Base-by-base conservation (phyloP, 2,888 invertebrate genomes). In the Trissolcus brochymenae region DNA sequence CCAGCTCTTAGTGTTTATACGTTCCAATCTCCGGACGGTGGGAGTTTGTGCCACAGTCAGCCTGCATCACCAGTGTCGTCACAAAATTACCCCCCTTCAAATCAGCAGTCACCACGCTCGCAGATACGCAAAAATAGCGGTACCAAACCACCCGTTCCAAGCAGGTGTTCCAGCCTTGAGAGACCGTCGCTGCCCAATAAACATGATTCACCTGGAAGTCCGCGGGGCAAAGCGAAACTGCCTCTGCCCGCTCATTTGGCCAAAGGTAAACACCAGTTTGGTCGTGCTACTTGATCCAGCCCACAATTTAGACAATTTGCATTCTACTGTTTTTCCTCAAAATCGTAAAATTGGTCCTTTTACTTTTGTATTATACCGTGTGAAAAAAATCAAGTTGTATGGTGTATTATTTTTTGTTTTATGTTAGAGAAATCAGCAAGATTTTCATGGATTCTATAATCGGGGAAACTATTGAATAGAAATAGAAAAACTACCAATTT, bases 1-100 rank as follows among this genome's bases (percentile, higher is more conserved):
- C 94, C 97, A 14, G 94, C 96, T 0, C 91, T 98, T 40, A 95
- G 95, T 79, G 95, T 94, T 40, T 96, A 96, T 89, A 96, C 97
- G 83, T 95, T 95, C 91, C 94, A 95, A 90, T 94, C 94, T 79
- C 94, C 94, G 14, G 93, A 93, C 77, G 81, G 78, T 64, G 84
- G 81, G 50, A 74, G 78, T 46, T 87, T 86, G 77, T 87, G 86
- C 73, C 90, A 89, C 71, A 90, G 90, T 62, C 90, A 91, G 82
- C 90, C 90, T 16, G 89, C 89, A 57, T 91, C 90, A 71, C 90
- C 91, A 35, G 89, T 89, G 55, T 88, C 88, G 17, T 86, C 88
- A 54, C 82, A 84, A 4, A 82, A 82, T 16, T 85, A 84, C 75
- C 81, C 82, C 79, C 86, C 87, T 55, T 84, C 86, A 16, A 87